Evolutionary conservation across 1,140 invertebrate genomes (phyloP), one percentile per base, ranked within the genome.

Genomic region (Branchinecta lindahli): DNA sequence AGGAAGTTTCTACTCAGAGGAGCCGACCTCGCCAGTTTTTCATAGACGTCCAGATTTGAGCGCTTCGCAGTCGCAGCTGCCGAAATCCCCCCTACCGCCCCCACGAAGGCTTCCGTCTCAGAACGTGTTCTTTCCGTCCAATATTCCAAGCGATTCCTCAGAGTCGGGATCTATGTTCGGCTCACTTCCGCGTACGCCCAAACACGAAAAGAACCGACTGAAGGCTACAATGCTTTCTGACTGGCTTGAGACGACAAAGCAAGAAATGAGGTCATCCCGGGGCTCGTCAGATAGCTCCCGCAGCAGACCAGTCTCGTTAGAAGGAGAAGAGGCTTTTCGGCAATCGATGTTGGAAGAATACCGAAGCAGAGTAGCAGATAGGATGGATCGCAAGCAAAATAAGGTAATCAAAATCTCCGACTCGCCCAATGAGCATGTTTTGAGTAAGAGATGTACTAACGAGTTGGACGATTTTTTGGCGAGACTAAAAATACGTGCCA

Each of bases 261-360:
- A 66, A 69, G 44, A 20, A 20, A 46, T 45, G 66, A 46, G 66
- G 18, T 46, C 46, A 44, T 47, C 12, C 46, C 4, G 52, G 3
- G 18, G 45, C 46, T 44, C 20, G 7, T 18, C 15, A 8, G 67
- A 44, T n/a, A 65, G 68, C 18, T n/a, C 12, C 44, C 18, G 61
- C 46, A 66, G 47, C 21, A 68, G 66, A 46, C 33, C 20, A 20
- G 69, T 20, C 7, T 46, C 68, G 46, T 69, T 47, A 69, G 20
- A 45, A 6, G 12, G 12, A 8, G 66, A 33, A 12, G 70, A 70
- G 45, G 70, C 70, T 8, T 44, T 20, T 45, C 65, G 46, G 10
- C 45, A 70, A n/a, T 45, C 69, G 12, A 91, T 92, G 88, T 90
- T 88, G 75, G 83, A 87, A 71, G 90, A 92, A 77, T 92, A 90